Conservation (phyloP, 2,797 vertebrate genomes). For the Philypnodon macrostomus region DNA sequence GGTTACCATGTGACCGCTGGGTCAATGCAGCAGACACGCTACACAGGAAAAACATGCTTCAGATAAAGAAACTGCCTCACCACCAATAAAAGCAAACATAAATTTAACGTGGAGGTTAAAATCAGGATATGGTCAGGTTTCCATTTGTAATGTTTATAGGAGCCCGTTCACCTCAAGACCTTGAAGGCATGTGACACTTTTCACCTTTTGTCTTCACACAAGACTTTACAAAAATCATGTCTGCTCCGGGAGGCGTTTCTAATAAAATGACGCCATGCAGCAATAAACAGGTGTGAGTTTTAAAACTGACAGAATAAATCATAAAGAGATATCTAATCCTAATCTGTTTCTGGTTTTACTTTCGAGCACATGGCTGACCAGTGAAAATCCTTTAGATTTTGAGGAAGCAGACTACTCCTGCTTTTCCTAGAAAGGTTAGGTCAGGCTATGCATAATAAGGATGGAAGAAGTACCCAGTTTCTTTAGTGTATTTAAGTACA, state of each 20-base stretch:
- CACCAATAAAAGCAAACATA: constrained; percentile 33
- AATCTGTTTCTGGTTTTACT: constrained; percentile 23
- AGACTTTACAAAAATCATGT: neutral
- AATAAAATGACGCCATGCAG: neutral
- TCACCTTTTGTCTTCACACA: neutral
- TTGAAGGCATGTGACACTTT: neutral
- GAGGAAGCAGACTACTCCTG: constrained; percentile 32
- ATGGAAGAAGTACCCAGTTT: too few relatives aligned
- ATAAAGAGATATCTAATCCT: constrained; percentile 23
- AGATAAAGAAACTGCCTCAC: constrained; percentile 24
- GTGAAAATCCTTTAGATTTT: constrained; percentile 21
- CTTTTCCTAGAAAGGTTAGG: constrained; percentile 41
- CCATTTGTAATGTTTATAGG: constrained; percentile 13
- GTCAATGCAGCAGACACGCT: constrained; percentile 12
- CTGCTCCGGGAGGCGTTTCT: neutral
- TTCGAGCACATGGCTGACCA: constrained; percentile 23
- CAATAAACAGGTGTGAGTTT: constrained; percentile 9
- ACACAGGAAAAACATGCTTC: neutral
- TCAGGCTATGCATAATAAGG: too few relatives aligned
- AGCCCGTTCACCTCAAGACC: neutral
- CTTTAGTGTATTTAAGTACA: too few relatives aligned
- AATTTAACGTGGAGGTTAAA: constrained; percentile 28
- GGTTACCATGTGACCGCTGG: constrained; percentile 52
- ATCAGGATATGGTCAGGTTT: constrained; percentile 41
- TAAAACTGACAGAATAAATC: neutral